A percentile compares a stretch with the other conserved stretches of the same genome.
phyloP scores from a whole-genome alignment of 2,888 invertebrate species.

The Sinodicranocentrus sp. region DNA sequence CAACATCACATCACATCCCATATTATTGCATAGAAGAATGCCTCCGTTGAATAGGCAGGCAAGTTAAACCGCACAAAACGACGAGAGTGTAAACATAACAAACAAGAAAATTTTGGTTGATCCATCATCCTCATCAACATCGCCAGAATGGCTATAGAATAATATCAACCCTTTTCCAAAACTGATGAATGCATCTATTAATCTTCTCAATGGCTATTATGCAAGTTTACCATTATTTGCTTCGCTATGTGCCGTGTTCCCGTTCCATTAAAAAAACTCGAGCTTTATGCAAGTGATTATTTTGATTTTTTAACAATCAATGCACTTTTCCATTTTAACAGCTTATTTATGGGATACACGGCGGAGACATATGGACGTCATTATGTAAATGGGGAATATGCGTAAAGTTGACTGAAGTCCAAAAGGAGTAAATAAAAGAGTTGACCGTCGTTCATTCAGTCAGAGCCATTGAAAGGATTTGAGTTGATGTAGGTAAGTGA shows the following conservation, averaged over 20 bases:
- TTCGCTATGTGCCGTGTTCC: slow-evolving; percentile 16
- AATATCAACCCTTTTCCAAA: slow-evolving; percentile 37
- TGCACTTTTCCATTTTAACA: slow-evolving; percentile 37
- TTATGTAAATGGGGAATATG: slow-evolving; percentile 62
- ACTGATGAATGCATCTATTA: slow-evolving; percentile 56
- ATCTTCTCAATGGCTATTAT: slow-evolving; percentile 58
- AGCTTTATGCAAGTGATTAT: not conserved
- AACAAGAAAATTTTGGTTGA: slow-evolving; percentile 51
- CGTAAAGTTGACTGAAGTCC: slow-evolving; percentile 55
- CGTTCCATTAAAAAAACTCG: too few species aligned
- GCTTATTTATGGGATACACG: slow-evolving; percentile 39
- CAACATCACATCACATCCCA: slow-evolving; percentile 35
- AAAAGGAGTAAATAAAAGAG: slow-evolving; percentile 49
- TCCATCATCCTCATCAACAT: slow-evolving; percentile 44
- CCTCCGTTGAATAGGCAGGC: slow-evolving; percentile 46
- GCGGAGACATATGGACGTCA: slow-evolving; percentile 26
- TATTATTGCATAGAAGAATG: slow-evolving; percentile 48
- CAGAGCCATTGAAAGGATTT: slow-evolving; percentile 36
- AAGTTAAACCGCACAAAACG: slow-evolving; percentile 48
- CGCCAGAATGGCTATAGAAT: slow-evolving; percentile 31
- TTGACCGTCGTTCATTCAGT: slow-evolving; percentile 50
- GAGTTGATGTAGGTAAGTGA: slow-evolving; percentile 66
- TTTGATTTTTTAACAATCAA: slow-evolving; percentile 60
- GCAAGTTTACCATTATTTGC: slow-evolving; percentile 34
- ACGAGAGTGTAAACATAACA: slow-evolving; percentile 30